phyloP scores from a whole-genome alignment of 2,113 vertebrate species.

The Mixornis gularis region DNA sequence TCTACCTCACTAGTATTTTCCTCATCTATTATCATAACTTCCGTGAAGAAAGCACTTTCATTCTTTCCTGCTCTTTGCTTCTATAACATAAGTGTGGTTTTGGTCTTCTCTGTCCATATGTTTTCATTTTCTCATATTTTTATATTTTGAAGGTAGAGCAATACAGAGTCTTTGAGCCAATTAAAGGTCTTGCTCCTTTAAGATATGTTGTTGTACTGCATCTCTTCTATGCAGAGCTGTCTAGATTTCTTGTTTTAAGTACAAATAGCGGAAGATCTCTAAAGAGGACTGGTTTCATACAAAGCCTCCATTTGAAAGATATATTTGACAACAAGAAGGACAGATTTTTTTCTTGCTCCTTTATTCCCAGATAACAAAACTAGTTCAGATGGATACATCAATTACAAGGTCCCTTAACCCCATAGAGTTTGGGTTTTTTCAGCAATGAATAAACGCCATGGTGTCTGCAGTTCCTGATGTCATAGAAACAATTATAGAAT shows the following conservation, averaged over 20 bases:
- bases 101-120: background rate
- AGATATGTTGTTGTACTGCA: background rate
- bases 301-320: background rate
- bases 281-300: background rate
- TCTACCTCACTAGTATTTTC: background rate
- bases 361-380: background rate
- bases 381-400: background rate
- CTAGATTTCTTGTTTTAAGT: background rate
- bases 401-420: background rate
- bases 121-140: background rate
- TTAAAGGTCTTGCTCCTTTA: background rate
- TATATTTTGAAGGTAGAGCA: background rate
- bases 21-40: background rate
- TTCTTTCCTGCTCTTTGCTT: background rate
- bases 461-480: background rate
- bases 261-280: background rate
- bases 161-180: background rate
- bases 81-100: background rate
- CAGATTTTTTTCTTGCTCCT: background rate
- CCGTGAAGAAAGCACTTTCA: background rate
- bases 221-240: background rate
- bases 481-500: background rate
- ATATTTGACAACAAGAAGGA: background rate
- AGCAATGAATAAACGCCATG: background rate
- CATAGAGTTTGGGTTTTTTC: background rate